Conservation (phyloP, 2,888 invertebrate species). For the Proisotoma minuta region DNA sequence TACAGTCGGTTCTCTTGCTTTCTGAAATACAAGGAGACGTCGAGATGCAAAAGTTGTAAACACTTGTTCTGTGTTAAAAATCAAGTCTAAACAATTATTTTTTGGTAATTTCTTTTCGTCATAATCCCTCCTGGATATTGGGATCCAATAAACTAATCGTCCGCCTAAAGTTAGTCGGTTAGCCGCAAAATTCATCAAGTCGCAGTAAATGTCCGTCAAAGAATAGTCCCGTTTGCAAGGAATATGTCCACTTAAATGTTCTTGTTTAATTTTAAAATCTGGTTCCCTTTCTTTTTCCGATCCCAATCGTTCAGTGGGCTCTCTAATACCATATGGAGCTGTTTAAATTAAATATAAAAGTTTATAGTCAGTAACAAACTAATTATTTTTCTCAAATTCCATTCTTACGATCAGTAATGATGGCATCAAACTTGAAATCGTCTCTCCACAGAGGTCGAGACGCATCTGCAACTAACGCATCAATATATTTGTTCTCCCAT, state of each 20-base stretch:
- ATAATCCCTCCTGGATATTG: slow-evolving; percentile 77
- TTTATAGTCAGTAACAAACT: not conserved
- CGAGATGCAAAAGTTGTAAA: slow-evolving; percentile 75
- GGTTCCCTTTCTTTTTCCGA: slow-evolving; percentile 54
- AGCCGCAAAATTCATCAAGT: slow-evolving; percentile 79
- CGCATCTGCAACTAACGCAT: slow-evolving; percentile 87
- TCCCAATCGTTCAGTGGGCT: slow-evolving; percentile 82
- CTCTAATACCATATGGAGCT: slow-evolving; percentile 98
- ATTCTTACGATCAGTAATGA: slow-evolving; percentile 88
- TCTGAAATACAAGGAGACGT: slow-evolving; percentile 79
- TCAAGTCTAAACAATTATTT: slow-evolving; percentile 71
- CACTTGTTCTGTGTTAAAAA: slow-evolving; percentile 83
- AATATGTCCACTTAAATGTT: slow-evolving; percentile 66
- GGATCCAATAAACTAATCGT: slow-evolving; percentile 91
- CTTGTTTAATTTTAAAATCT: slow-evolving; percentile 57
- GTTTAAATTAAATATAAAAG: slow-evolving; percentile 43
- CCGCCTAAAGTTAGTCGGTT: slow-evolving; percentile 69
- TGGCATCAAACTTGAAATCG: slow-evolving; percentile 73
- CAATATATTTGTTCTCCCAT: slow-evolving; percentile 68
- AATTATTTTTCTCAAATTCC: not conserved
- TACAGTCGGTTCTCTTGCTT: slow-evolving; percentile 58
- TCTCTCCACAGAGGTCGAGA: slow-evolving; percentile 74
- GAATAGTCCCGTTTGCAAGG: slow-evolving; percentile 82
- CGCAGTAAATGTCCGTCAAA: slow-evolving; percentile 73
- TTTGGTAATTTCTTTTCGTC: slow-evolving; percentile 66